Evolutionary conservation across 2,113 vertebrate species (phyloP).

Genomic region (Symphodus melops): DNA sequence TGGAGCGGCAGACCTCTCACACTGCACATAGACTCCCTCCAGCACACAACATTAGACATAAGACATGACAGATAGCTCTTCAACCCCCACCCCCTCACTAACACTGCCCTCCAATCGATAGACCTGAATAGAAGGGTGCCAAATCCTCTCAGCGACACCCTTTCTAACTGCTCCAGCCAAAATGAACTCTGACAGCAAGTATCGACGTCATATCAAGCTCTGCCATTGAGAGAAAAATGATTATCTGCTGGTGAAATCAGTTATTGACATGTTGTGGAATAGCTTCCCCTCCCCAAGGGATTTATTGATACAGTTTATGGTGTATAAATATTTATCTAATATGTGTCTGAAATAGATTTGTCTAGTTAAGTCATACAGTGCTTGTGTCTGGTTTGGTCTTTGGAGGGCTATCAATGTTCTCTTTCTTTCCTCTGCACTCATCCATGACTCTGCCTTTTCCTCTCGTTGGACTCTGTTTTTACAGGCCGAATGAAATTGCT

Average conservation of each 20-base stretch:
- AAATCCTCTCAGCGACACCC: slow-evolving; percentile 59
- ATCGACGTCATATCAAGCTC: slow-evolving; percentile 94
- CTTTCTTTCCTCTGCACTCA: slow-evolving; percentile 84
- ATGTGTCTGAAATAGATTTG: slow-evolving; percentile 94
- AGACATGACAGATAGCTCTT: slow-evolving; percentile 58
- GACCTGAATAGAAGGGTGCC: slow-evolving; percentile 68
- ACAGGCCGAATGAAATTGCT: slow-evolving; percentile 79
- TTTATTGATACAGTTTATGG: slow-evolving; percentile 96
- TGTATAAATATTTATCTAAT: slow-evolving; percentile 99
- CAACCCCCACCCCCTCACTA: slow-evolving; percentile 48
- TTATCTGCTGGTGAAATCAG: slow-evolving; percentile 97
- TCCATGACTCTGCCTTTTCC: slow-evolving; percentile 86
- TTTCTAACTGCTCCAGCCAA: slow-evolving; percentile 64
- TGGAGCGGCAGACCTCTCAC: slow-evolving; percentile 64
- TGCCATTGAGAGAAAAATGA: slow-evolving; percentile 86
- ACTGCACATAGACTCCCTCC: slow-evolving; percentile 21
- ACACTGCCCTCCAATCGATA: slow-evolving; percentile 67
- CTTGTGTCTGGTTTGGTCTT: slow-evolving; percentile 83
- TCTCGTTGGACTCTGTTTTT: slow-evolving; percentile 62
- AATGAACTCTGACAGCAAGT: slow-evolving; percentile 86
- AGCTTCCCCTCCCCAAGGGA: slow-evolving; percentile 85
- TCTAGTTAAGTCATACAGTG: slow-evolving; percentile 79
- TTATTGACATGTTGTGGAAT: slow-evolving; percentile 96
- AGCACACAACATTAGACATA: slow-evolving; percentile 42
- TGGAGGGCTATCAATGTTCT: slow-evolving; percentile 85